Conservation (phyloP, 1,140 invertebrate species). For the Leptinotarsa lineolata region DNA sequence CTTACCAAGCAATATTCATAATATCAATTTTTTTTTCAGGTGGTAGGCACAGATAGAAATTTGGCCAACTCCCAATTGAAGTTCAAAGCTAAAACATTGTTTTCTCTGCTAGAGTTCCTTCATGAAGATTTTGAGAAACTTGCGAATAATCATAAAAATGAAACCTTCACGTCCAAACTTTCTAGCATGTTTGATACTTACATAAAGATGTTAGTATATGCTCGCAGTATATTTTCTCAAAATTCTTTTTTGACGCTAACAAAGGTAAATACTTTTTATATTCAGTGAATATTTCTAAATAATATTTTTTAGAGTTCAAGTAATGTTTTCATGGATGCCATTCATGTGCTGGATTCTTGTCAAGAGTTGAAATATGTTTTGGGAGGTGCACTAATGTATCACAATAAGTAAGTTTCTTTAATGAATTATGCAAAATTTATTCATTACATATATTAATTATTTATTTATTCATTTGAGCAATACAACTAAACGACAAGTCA, state of each 20-base stretch:
- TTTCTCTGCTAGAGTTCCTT: constrained; percentile 75
- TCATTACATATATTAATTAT: neutral
- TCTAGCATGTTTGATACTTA: constrained; percentile 85
- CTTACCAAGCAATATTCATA: constrained; percentile 18
- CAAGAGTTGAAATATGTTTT: neutral
- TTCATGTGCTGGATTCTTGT: constrained; percentile 1
- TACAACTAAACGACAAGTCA: too few species aligned
- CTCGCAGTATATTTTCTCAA: constrained; percentile 77
- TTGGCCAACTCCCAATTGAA: constrained; percentile 79
- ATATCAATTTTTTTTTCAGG: constrained; percentile 58
- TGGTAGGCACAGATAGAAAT: constrained; percentile 82
- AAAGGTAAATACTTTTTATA: constrained; percentile 63
- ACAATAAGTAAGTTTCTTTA: neutral
- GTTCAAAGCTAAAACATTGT: constrained; percentile 72
- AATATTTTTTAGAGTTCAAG: constrained; percentile 6
- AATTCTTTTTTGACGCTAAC: constrained; percentile 76
- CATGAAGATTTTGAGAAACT: constrained; percentile 76
- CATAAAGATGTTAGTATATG: constrained; percentile 76
- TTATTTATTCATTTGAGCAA: neutral
- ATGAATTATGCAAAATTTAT: neutral
- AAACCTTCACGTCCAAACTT: constrained; percentile 73
- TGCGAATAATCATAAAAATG: constrained; percentile 63
- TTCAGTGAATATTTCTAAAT: constrained; percentile 12
- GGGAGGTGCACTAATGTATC: neutral
- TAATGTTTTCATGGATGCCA: constrained; percentile 11